Evolutionary conservation across 2,888 invertebrate species (phyloP).

Genomic region (Scaptomyza tumidula): DNA sequence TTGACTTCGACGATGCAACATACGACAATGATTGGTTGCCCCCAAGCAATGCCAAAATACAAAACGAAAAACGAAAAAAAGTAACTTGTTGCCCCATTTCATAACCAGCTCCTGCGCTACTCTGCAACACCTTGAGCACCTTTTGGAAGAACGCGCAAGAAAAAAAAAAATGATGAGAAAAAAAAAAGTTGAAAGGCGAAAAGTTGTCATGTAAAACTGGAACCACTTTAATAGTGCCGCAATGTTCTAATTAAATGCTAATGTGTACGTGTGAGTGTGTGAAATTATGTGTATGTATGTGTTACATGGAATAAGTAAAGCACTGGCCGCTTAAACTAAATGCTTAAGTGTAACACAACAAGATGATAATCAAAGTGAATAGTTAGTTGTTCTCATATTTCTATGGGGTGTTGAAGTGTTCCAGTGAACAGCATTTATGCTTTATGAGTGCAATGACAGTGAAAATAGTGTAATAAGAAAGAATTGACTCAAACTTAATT

Average conservation of each 20-base stretch:
- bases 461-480: constrained; percentile 34
- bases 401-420: constrained; percentile 22
- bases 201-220: constrained; percentile 37
- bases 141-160: constrained; percentile 7
- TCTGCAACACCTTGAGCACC: constrained; percentile 18
- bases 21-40: constrained; percentile 7
- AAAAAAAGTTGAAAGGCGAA: constrained; percentile 9
- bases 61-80: constrained; percentile 1
- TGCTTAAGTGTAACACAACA: constrained; percentile 35
- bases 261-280: constrained; percentile 25
- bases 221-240: constrained; percentile 56
- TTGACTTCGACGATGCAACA: constrained; percentile 31
- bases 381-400: constrained; percentile 2
- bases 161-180: constrained; percentile 9
- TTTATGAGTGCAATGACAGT: constrained; percentile 39
- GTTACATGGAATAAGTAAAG: constrained; percentile 55
- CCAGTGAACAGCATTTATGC: constrained; percentile 41
- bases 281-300: constrained; percentile 35
- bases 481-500: not conserved
- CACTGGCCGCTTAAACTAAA: constrained; percentile 62
- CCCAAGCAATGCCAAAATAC: constrained; percentile 14
- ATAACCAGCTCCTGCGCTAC: constrained; percentile 31
- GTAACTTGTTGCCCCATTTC: constrained; percentile 56
- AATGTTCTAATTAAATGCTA: constrained; percentile 72
- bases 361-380: constrained; percentile 9